A percentile compares a stretch with the other conserved stretches of the same genome.
phyloP scores from a whole-genome alignment of 2,113 vertebrate species.

The Forbesichthys papilliferus region DNA sequence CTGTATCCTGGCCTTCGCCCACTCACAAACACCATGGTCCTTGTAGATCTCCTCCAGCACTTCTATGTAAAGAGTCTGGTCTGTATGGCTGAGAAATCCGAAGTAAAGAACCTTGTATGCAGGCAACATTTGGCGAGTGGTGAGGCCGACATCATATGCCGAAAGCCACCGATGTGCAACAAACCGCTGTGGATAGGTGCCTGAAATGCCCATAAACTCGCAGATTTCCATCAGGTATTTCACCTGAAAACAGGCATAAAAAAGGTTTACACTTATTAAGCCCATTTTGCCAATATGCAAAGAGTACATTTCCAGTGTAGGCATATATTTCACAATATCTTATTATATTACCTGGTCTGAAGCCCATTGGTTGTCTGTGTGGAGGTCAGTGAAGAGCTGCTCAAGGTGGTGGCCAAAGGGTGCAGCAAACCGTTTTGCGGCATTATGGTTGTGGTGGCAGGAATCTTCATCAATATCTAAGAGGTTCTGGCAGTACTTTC shows the following conservation, averaged over 20 bases:
- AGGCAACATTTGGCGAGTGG: constrained; percentile 6
- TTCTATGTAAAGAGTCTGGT: constrained; percentile 4
- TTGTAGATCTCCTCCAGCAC: not conserved
- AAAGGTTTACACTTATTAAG: not conserved
- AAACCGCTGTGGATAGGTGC: not conserved
- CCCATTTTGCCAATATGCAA: not conserved
- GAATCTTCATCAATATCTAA: too few relatives aligned
- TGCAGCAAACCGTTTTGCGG: too few relatives aligned
- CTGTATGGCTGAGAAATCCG: not conserved
- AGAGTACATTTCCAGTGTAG: too few relatives aligned
- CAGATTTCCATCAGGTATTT: too few relatives aligned
- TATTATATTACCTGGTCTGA: not conserved
- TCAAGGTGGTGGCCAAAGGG: too few relatives aligned
- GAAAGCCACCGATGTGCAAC: constrained; percentile 7
- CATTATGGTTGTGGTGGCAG: too few relatives aligned
- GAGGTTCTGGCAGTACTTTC: too few relatives aligned
- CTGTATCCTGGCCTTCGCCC: too few relatives aligned
- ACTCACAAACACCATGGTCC: not conserved
- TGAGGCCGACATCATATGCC: constrained; percentile 3
- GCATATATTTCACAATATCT: too few relatives aligned
- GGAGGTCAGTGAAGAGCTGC: not conserved
- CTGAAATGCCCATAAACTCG: too few relatives aligned
- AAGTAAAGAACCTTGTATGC: constrained; percentile 9
- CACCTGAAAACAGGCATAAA: too few relatives aligned
- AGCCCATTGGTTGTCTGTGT: not conserved